Conservation (phyloP, 2,888 invertebrate species). For the Therioaphis trifolii region DNA sequence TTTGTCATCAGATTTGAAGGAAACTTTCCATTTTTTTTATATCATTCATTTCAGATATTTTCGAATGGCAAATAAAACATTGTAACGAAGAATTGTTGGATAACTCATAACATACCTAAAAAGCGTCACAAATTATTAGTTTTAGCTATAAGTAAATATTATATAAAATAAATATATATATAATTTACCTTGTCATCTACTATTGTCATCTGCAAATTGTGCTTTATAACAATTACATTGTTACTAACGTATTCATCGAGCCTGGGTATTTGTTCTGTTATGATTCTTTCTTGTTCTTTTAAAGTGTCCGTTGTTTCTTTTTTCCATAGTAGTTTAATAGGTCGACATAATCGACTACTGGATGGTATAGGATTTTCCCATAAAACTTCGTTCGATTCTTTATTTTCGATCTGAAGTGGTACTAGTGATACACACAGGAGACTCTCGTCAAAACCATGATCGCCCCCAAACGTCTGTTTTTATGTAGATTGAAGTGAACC, state of each 20-base stretch:
- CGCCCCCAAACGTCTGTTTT: too few species aligned
- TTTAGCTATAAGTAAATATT: conserved; percentile 34
- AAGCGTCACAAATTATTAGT: conserved; percentile 2
- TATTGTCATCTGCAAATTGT: conserved; percentile 9
- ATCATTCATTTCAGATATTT: conserved; percentile 28
- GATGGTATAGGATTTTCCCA: conserved; percentile 66
- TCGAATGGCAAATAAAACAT: conserved; percentile 18
- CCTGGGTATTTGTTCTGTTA: conserved; percentile 57
- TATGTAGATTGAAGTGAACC: background rate
- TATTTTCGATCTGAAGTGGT: background rate
- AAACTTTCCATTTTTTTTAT: conserved; percentile 30
- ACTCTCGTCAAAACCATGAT: too few species aligned
- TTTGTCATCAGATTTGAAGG: conserved; percentile 5
- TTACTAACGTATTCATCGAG: background rate
- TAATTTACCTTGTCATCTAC: conserved; percentile 15
- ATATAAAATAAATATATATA: background rate
- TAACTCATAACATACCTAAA: conserved; percentile 14
- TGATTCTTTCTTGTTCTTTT: conserved; percentile 64
- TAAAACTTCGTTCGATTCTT: conserved; percentile 48
- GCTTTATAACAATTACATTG: conserved; percentile 8
- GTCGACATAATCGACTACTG: conserved; percentile 65
- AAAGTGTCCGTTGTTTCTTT: conserved; percentile 65
- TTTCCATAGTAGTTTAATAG: conserved; percentile 65
- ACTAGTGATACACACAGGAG: too few species aligned
- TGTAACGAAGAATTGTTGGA: conserved; percentile 5